Evolutionary conservation across 2,888 invertebrate species (phyloP), one percentile per base, ranked within the genome.

Genomic region (Cataglyphis altisquamis): DNA sequence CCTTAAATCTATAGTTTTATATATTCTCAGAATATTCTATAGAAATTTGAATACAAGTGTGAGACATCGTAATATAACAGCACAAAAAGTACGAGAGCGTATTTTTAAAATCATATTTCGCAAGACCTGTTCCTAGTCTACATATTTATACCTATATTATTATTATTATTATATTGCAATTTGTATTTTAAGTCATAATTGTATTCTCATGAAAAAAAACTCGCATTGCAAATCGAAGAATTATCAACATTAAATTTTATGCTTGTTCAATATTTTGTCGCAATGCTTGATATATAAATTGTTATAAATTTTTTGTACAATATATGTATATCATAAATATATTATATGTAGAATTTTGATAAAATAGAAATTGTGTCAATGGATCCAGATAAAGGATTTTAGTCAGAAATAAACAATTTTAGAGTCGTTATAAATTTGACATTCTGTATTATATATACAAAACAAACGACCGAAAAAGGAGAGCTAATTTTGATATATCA

Each of bases 71-170:
- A 45, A 68, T 57, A 29, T 18, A 45, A 12, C 21, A 70, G 41
- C 15, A 55, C 1, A 9, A 62, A 25, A 45, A 74, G 15, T 25
- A 57, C 5, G n/a, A 67, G 39, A 67, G 18, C 57, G 48, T 18
- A 39, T 70, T 45, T 78, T 52, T 57, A 21, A 2, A 36, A 72
- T 45, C 9, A 2, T 57, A 70, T 45, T 60, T 66, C 8, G 25
- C 67, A 75, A 12, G 36, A 75, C 15, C 15, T 55, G 32, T 45
- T 60, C 57, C 70, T 78, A 78, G 57, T 78, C 70, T 60, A 32
- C 39, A 21, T 8, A 21, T 78, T 29, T 29, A 29, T 29, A 29
- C 21, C 41, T 78, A 70, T 25, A 29, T 29, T 29, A 29, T 29
- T 29, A 29, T 29, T 29, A 29, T 78, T 39, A 25, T 52, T 25